Evolutionary conservation across 2,888 invertebrate species (phyloP).

Genomic region (Steinernema carpocapsae): DNA sequence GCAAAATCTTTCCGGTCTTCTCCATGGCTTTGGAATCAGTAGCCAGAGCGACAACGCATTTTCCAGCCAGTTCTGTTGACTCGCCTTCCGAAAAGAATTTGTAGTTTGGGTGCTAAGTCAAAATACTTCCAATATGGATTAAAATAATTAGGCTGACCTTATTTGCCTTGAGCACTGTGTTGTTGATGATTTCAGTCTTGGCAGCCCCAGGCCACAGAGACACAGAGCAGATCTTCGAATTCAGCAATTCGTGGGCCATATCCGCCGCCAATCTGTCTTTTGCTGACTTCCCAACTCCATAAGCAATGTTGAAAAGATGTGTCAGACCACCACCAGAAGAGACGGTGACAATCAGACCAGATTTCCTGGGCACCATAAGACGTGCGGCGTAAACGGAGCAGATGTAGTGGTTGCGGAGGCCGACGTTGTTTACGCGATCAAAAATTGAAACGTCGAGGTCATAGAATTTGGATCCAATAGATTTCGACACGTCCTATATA

Average conservation of each 20-base stretch:
- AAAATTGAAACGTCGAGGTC: slow-evolving; percentile 66
- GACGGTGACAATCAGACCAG: slow-evolving; percentile 71
- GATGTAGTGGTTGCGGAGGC: slow-evolving; percentile 71
- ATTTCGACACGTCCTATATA: slow-evolving; percentile 35
- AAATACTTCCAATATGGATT: background rate
- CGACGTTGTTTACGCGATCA: slow-evolving; percentile 71
- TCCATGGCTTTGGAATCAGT: slow-evolving; percentile 64
- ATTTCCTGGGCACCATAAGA: slow-evolving; percentile 69
- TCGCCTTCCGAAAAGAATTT: slow-evolving; percentile 45
- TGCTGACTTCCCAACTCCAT: slow-evolving; percentile 71
- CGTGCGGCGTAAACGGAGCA: slow-evolving; percentile 70
- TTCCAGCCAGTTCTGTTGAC: slow-evolving; percentile 55
- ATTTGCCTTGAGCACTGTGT: slow-evolving; percentile 33
- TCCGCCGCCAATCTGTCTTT: slow-evolving; percentile 70
- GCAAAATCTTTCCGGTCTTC: slow-evolving; percentile 67
- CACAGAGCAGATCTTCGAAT: slow-evolving; percentile 64
- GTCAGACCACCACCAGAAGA: slow-evolving; percentile 70
- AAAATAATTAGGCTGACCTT: background rate
- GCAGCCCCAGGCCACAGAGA: slow-evolving; percentile 72
- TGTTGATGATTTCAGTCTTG: slow-evolving; percentile 58
- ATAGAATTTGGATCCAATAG: slow-evolving; percentile 67
- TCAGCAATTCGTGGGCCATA: slow-evolving; percentile 70
- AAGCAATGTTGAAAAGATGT: slow-evolving; percentile 71
- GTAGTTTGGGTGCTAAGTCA: background rate
- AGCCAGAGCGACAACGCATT: slow-evolving; percentile 56